Evolutionary conservation across 2,113 vertebrate genomes (phyloP).

Genomic region (Eptesicus fuscus): DNA sequence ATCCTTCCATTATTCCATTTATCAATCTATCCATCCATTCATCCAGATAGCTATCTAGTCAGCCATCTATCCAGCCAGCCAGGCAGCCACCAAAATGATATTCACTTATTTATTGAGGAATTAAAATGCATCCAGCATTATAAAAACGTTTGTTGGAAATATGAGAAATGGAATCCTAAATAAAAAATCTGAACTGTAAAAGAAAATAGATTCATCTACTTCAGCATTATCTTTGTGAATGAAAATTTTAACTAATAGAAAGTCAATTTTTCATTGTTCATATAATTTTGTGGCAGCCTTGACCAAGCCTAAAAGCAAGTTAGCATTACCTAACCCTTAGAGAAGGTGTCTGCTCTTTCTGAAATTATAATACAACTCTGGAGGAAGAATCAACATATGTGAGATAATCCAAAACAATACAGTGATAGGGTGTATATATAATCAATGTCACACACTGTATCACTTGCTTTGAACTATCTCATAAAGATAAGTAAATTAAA

Average conservation of each 20-base stretch:
- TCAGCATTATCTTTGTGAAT: background rate
- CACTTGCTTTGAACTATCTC: background rate
- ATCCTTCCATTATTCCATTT: background rate
- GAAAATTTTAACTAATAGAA: background rate
- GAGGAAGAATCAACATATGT: background rate
- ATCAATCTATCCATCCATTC: background rate
- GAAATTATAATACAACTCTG: background rate
- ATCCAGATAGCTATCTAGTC: background rate
- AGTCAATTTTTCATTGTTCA: background rate
- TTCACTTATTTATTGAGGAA: background rate
- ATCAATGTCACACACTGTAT: background rate
- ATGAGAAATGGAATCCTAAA: background rate
- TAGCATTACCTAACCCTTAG: background rate
- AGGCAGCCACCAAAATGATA: background rate
- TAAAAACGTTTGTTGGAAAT: background rate
- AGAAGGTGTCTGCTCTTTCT: background rate
- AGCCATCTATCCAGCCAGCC: background rate
- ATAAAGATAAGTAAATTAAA: background rate
- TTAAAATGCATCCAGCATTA: background rate
- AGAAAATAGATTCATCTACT: background rate
- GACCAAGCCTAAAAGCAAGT: background rate
- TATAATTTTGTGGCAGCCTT: background rate
- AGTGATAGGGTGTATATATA: background rate
- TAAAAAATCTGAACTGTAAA: background rate
- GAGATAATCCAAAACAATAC: background rate